These are phyloP conservation scores for Heterodera schachtii DNA, from an alignment of 1,140 invertebrate species.

Conservation along the genomic window DNA sequence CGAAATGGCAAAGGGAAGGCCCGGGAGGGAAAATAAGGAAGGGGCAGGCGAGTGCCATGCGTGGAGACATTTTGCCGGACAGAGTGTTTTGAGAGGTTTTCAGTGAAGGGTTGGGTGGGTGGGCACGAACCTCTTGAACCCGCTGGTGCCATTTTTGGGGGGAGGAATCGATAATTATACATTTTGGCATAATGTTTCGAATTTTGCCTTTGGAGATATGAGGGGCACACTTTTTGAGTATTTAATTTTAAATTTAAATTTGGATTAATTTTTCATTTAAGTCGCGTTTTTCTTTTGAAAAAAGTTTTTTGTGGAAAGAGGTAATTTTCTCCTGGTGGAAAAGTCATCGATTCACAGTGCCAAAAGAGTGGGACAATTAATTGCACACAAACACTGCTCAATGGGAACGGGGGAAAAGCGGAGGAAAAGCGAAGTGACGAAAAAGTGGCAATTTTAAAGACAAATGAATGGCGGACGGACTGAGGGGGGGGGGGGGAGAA, in stretches of 20 bases:
- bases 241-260: not conserved
- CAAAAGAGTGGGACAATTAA: not conserved
- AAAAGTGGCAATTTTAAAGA: not conserved
- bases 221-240: not conserved
- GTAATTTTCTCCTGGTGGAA: not conserved
- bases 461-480: too few species aligned
- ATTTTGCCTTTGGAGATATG: not conserved
- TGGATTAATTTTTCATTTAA: not conserved
- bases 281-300: not conserved
- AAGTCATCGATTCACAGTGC: not conserved
- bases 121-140: not conserved
- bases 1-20: not conserved
- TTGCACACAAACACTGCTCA: slow-evolving; percentile 4
- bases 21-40: not conserved
- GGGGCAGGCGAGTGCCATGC: not conserved
- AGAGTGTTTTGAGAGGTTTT: not conserved
- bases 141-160: not conserved
- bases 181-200: slow-evolving; percentile 13
- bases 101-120: not conserved
- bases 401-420: not conserved
- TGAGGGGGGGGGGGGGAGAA: not conserved
- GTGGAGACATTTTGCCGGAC: not conserved
- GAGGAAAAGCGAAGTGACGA: not conserved
- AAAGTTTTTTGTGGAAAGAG: not conserved
- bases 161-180: not conserved